These are phyloP conservation scores for Neotoxoptera formosana DNA, from an alignment of 1,140 invertebrate species.

Conservation along the genomic window DNA sequence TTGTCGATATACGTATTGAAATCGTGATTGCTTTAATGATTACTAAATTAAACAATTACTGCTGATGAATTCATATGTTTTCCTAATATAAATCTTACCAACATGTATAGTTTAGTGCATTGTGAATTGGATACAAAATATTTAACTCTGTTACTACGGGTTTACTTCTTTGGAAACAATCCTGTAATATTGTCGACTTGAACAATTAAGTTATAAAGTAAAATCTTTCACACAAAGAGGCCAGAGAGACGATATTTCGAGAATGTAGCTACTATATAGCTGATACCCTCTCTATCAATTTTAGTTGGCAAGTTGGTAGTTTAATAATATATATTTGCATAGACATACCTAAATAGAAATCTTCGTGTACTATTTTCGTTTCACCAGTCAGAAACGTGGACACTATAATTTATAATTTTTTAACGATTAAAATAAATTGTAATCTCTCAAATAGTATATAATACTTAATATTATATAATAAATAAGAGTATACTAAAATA, in stretches of 20 bases:
- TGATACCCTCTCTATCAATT: slow-evolving; percentile 6
- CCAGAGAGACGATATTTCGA: background rate
- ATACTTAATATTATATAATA: background rate
- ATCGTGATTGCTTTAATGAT: background rate
- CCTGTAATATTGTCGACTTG: background rate
- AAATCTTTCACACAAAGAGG: background rate
- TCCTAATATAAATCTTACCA: background rate
- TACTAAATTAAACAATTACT: background rate
- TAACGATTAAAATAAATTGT: background rate
- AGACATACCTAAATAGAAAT: slow-evolving; percentile 16
- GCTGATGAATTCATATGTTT: background rate
- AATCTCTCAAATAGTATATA: background rate
- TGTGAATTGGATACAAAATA: background rate
- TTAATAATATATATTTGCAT: slow-evolving; percentile 4
- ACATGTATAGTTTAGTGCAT: background rate
- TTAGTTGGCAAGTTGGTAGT: background rate
- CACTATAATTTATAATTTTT: slow-evolving; percentile 12
- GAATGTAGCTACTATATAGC: background rate
- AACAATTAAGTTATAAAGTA: background rate
- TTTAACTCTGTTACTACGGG: background rate
- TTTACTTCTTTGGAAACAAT: background rate
- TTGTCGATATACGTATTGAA: background rate
- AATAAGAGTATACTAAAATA: background rate
- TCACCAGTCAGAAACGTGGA: background rate
- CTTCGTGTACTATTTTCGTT: slow-evolving; percentile 21